Percentiles rank a stretch among this genome's conserved stretches.
These are phyloP conservation scores for Cataglyphis hispanica DNA, from an alignment of 1,140 invertebrate species.

Conservation along the genomic window DNA sequence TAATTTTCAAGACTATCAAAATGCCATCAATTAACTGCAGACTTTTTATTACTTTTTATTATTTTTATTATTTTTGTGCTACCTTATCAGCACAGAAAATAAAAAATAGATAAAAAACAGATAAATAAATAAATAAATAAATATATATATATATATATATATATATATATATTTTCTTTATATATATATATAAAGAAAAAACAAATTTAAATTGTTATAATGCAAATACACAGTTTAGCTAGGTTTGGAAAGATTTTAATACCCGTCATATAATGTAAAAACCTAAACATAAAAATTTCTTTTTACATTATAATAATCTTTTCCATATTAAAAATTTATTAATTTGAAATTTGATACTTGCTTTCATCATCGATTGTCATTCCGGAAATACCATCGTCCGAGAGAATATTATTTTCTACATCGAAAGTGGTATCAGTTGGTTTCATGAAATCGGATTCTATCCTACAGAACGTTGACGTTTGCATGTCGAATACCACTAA, in stretches of 20 bases:
- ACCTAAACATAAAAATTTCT: not conserved
- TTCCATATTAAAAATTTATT: not conserved
- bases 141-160: too few relatives aligned
- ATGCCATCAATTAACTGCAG: not conserved
- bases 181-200: not conserved
- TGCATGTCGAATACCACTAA: not conserved
- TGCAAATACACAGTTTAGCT: not conserved
- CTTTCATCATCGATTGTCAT: not conserved
- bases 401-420: not conserved
- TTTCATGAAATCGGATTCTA: constrained; percentile 28
- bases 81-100: not conserved
- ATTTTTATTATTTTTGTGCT: not conserved
- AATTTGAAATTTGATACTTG: not conserved
- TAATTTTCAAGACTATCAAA: not conserved
- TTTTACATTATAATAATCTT: not conserved
- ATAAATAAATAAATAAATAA: not conserved
- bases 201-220: not conserved
- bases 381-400: not conserved
- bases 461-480: not conserved
- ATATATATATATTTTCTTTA: too few relatives aligned
- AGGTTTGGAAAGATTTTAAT: not conserved
- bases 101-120: not conserved
- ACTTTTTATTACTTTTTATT: not conserved
- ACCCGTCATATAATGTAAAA: not conserved
- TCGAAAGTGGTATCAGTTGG: not conserved